A percentile compares a stretch with the other conserved stretches of the same genome.
These are phyloP conservation scores for Thunnus thynnus DNA, from an alignment of 2,113 vertebrate genomes.

Conservation along the genomic window DNA sequence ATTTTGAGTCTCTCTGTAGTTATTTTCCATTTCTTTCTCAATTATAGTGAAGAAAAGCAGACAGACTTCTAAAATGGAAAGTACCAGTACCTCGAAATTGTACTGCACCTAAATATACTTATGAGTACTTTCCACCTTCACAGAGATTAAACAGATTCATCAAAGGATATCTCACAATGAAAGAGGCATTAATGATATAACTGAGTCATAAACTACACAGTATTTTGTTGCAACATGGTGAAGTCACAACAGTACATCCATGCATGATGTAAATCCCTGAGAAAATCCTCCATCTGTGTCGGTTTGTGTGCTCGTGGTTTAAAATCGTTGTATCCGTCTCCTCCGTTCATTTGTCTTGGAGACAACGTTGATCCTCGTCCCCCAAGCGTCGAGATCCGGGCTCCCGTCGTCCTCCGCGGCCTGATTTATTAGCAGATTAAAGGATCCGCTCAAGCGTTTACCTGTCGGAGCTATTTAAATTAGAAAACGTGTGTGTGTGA, in stretches of 20 bases:
- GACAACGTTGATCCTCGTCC: slow-evolving; percentile 35
- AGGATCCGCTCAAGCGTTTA: slow-evolving; percentile 83
- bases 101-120: no score
- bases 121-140: neutral
- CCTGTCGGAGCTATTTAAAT: slow-evolving; percentile 85
- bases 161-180: neutral
- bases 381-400: neutral
- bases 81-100: no score
- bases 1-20: no score
- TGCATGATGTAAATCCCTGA: slow-evolving; percentile 25
- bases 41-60: no score
- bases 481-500: slow-evolving; percentile 80
- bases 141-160: neutral
- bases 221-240: slow-evolving; percentile 23
- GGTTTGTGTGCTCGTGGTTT: slow-evolving; percentile 17
- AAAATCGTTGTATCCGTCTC: slow-evolving; percentile 20
- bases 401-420: neutral
- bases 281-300: slow-evolving; percentile 10
- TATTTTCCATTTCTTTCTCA: no score
- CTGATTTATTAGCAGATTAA: slow-evolving; percentile 87
- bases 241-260: neutral
- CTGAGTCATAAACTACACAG: slow-evolving; percentile 33
- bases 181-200: slow-evolving; percentile 25
- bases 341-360: slow-evolving; percentile 40
- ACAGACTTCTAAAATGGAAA: no score